Evolutionary conservation across 2,888 invertebrate genomes (phyloP), one percentile per base, ranked within the genome.

Genomic region (Dugesia japonica): DNA sequence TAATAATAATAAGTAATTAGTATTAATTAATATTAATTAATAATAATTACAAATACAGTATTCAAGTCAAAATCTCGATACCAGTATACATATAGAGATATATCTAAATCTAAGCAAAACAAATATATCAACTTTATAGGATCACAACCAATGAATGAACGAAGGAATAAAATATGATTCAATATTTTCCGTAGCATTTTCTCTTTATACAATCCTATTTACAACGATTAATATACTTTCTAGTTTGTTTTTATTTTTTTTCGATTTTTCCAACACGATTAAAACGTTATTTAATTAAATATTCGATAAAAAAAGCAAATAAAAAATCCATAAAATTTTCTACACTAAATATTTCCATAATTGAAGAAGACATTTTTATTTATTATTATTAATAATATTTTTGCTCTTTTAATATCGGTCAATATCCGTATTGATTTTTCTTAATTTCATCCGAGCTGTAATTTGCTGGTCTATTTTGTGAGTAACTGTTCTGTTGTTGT

Each of bases 141-240:
- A 56, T 56, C 56, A 56, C 56, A 56, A 56, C 56, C 56, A n/a
- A 56, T 56, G 56, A 56, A 56, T 56, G 56, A 56, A 56, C 56
- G 56, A 56, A 56, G 56, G 56, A 38, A 13, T 38, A 9, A n/a
- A n/a, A n/a, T n/a, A n/a, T n/a, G n/a, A n/a, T n/a, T n/a, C n/a
- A n/a, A n/a, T n/a, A n/a, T n/a, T n/a, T n/a, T n/a, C n/a, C n/a
- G n/a, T n/a, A n/a, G n/a, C n/a, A n/a, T n/a, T n/a, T 38, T 38
- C 9, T 38, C 38, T 38, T 38, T 38, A 38, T 38, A 38, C 38
- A 38, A 17, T 38, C 17, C 17, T 38, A 38, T 38, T 13, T 38
- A 38, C 38, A 38, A 13, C 13, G 13, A 13, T 38, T 38, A 38
- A n/a, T n/a, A n/a, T n/a, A n/a, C n/a, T n/a, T n/a, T n/a, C n/a